Base-by-base conservation (phyloP, 1,140 invertebrate species). In the Formica exsecta region DNA sequence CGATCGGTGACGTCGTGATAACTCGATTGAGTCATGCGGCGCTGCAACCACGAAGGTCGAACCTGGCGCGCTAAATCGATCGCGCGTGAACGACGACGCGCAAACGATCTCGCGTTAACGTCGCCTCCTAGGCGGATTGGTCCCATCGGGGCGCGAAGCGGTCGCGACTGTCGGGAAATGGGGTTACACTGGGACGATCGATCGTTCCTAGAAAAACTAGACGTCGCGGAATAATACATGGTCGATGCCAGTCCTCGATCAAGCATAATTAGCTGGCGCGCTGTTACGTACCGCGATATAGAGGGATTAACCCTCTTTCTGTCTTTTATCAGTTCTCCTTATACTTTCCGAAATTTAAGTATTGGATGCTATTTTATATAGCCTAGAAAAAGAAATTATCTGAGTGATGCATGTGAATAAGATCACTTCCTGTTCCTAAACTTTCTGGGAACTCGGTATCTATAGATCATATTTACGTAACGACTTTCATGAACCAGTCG, bases 181-280 rank as follows among this genome's bases (percentile, higher is more conserved):
- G 79, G 79, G 79, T 83, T 83, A 83, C 3, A n/a, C 68, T n/a
- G 79, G 38, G 38, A 44, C 79, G 70, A 83, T 83, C 79, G 79
- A 83, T 83, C 79, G 68, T 83, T 61, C 25, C 79, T 19, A 61
- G 19, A 13, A 61, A 83, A 73, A 11, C 32, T 54, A 73, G 68
- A 83, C 68, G 79, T 73, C 29, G 38, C 8, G 22, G 54, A 44
- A 29, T 73, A 48, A 51, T 57, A 44, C 44, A 16, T 36, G 61
- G 76, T 51, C 76, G 51, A 66, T 80, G 48, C 6, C n/a, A 62
- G 38, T 71, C 5, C 54, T 59, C 38, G 65, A 68, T 57, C 38
- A 8, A 83, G 38, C 38, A 0, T 5, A 22, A 6, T 7, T 59
- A 4, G 11, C 25, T 57, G 9, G 29, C 61, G 13, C 3, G 25